Base-by-base conservation (phyloP, 2,888 invertebrate species). In the Sminthurides aquaticus region DNA sequence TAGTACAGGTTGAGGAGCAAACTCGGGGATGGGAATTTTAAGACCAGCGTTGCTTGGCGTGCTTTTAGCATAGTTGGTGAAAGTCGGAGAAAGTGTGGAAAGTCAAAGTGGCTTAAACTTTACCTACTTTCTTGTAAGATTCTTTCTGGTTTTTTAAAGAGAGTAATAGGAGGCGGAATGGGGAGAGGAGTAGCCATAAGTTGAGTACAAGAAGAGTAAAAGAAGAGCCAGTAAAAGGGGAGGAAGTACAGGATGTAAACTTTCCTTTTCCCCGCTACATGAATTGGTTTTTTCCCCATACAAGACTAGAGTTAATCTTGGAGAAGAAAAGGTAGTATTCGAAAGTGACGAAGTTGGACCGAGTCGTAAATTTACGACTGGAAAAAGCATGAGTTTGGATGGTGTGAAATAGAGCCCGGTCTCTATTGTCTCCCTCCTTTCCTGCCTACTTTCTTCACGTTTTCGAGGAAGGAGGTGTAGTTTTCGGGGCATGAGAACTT, bases 261-360 rank as follows among this genome's bases (percentile, higher is more conserved):
- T 66, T 65, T 66, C 43, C 26, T 43, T 55, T 2, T 15, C 15
- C 56, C 20, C 52, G 26, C 60, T 49, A n/a, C 18, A 34, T 3
- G n/a, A 24, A 27, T 58, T 58, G 52, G 49, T 57, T 61, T 52
- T 61, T 55, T 20, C 52, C n/a, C n/a, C n/a, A n/a, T n/a, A n/a
- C 20, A 15, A 52, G 52, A 15, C 28, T 27, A n/a, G 58, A 20
- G 20, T 27, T 68, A 68, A 68, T 68, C 68, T 68, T 61, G 25
- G 43, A 59, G 58, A 66, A 49, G 64, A 55, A 62, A 64, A 64
- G 62, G 66, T 55, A 66, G 63, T 64, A 66, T 60, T 64, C 59
- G 61, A 64, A 66, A 69, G 67, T 67, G 69, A 69, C 69, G 66
- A 69, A 69, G 69, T 67, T 69, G 69, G 69, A 64, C 62, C 62